Base-by-base conservation (phyloP, 92 coral and sea anemone genomes). In the Phenganax subtilis region DNA sequence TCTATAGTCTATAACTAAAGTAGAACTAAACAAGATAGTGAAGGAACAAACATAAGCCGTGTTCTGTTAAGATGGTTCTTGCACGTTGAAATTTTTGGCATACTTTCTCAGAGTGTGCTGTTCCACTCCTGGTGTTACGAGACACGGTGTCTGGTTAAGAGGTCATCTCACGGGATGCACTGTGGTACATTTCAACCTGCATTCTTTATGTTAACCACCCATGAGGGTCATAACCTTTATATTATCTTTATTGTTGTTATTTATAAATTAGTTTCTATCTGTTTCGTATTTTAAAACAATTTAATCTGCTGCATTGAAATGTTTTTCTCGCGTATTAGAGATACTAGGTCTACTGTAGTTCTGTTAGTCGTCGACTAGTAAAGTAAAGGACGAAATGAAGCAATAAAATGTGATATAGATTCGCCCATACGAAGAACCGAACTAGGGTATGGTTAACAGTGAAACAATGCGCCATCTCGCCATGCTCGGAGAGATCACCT, bases 121-220 rank as follows among this genome's bases (percentile, higher is more conserved):
- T 55, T 44, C 12, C 16, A 62, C 65, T 79, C 83, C 83, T 79
- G 83, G 52, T 12, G 73, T 64, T 79, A 20, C 67, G 74, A 62
- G 83, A 63, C 83, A 79, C 83, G 83, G 83, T 79, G 83, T 79
- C 83, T 79, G 81, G 53, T 62, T 54, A 44, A 6, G 81, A 62
- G 60, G 58, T 76, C 81, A 60, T 47, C 72, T 67, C 52, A 54
- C 82, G 25, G 54, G 57, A 37, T 1, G 12, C 10, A 63, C 3
- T 29, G 17, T 37, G 47, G 47, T 37, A 52, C 68, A 63, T 79
- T n/a, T 73, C 74, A 37, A 54, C 54, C 11, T 54, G 27, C 83
- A 79, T 79, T 62, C 83, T 68, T 44, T 52, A 25, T 57, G 11
- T 58, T 10, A 1, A 76, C 81, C 81, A 76, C 81, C 69, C 81